Evolutionary conservation across 2,888 invertebrate genomes (phyloP).

Genomic region (Hypsopygia costalis): DNA sequence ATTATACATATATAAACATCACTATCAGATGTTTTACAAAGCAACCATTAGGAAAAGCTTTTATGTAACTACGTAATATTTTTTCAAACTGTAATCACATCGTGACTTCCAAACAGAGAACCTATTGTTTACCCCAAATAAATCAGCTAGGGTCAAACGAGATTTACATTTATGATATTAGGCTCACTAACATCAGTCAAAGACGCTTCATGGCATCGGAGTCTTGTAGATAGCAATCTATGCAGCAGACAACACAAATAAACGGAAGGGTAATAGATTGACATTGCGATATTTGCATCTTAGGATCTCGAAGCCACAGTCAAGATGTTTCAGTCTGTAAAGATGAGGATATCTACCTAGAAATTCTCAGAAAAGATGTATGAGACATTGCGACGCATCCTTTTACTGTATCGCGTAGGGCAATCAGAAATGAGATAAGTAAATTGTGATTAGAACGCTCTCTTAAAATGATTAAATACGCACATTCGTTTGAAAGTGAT

Average conservation of each 20-base stretch:
- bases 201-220: slow-evolving; percentile 20
- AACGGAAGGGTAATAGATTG: slow-evolving; percentile 6
- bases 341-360: slow-evolving; percentile 1
- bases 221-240: slow-evolving; percentile 11
- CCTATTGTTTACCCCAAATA: slow-evolving; percentile 36
- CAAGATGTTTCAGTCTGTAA: slow-evolving; percentile 1
- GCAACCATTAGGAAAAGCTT: background rate
- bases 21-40: no score
- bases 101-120: slow-evolving; percentile 27
- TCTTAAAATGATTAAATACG: no score
- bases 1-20: no score
- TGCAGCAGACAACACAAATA: slow-evolving; percentile 4
- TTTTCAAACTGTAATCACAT: background rate
- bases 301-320: slow-evolving; percentile 1
- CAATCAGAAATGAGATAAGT: no score
- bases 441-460: no score
- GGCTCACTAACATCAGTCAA: slow-evolving; percentile 36
- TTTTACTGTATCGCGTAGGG: background rate
- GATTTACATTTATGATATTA: slow-evolving; percentile 22
- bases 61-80: background rate
- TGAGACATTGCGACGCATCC: background rate
- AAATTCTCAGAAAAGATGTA: slow-evolving; percentile 1
- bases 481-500: no score
- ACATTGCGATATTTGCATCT: slow-evolving; percentile 4
- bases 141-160: slow-evolving; percentile 34